Evolutionary conservation across 1,140 invertebrate species (phyloP).

Genomic region (Danaus melanippus): DNA sequence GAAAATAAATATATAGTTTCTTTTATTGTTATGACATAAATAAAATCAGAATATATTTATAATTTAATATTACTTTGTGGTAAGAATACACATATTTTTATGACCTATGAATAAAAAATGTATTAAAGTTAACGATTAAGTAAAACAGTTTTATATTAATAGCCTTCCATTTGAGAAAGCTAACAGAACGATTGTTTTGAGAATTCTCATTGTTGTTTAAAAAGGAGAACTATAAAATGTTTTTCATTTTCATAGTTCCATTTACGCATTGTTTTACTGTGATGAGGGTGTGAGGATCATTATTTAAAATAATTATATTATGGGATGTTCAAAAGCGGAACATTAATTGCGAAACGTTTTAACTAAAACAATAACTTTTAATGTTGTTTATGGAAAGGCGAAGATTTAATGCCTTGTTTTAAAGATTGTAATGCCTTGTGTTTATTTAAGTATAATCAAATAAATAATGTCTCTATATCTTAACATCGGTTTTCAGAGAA

Average conservation of each 20-base stretch:
- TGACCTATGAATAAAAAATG: too few species aligned
- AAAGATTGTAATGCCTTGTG: constrained; percentile 3
- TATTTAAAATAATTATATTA: constrained; percentile 3
- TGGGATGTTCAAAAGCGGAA: constrained; percentile 2
- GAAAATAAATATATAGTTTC: too few species aligned
- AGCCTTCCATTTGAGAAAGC: too few species aligned
- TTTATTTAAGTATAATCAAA: not conserved
- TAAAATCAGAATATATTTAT: too few species aligned
- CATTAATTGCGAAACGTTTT: constrained; percentile 10
- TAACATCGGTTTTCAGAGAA: too few species aligned
- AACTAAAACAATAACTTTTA: constrained; percentile 4
- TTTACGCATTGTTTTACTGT: constrained; percentile 18
- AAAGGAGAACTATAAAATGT: constrained; percentile 16
- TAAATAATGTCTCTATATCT: too few species aligned
- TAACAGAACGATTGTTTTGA: constrained; percentile 6
- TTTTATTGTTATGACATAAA: too few species aligned
- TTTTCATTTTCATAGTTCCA: constrained; percentile 10
- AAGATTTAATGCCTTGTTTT: constrained; percentile 1
- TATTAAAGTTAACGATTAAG: not conserved
- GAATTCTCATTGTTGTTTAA: constrained; percentile 17
- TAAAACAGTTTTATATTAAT: too few species aligned
- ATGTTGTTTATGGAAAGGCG: not conserved
- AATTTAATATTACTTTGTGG: too few species aligned
- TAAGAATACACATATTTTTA: too few species aligned
- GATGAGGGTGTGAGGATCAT: constrained; percentile 17